Evolutionary conservation across 1,140 invertebrate genomes (phyloP).

Genomic region (Oryctes rhinoceros): DNA sequence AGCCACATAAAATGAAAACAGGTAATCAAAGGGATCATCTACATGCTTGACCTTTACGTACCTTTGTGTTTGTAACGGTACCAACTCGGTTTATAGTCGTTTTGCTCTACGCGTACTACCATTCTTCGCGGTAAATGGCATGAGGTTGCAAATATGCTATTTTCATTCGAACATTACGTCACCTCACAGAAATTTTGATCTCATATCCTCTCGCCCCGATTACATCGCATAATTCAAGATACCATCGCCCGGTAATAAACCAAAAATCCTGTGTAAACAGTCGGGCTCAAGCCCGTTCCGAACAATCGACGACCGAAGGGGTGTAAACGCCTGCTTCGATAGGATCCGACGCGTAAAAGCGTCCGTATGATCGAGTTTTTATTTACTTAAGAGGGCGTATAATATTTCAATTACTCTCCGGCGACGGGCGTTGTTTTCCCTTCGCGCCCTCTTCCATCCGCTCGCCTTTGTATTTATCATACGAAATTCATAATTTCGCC

Average conservation of each 20-base stretch:
- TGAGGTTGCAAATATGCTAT: too few species aligned
- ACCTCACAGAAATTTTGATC: too few species aligned
- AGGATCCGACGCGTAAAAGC: neutral
- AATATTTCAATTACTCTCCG: slow-evolving; percentile 45
- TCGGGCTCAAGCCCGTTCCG: neutral
- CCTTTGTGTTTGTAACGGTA: too few species aligned
- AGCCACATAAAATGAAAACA: too few species aligned
- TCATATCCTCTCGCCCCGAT: neutral
- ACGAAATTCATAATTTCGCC: slow-evolving; percentile 43
- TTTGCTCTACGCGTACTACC: too few species aligned
- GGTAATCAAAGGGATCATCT: too few species aligned
- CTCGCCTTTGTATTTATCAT: slow-evolving; percentile 39
- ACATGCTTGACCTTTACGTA: too few species aligned
- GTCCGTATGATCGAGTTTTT: neutral
- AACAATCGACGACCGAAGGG: neutral
- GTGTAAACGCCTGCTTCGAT: neutral
- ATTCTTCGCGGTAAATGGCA: too few species aligned
- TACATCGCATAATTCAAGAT: neutral
- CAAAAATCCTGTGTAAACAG: slow-evolving; percentile 4
- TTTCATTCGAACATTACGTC: too few species aligned
- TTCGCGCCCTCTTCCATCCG: neutral
- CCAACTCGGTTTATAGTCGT: too few species aligned
- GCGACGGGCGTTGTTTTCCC: neutral
- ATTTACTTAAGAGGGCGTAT: slow-evolving; percentile 41
- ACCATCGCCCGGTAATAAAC: neutral